A percentile compares a stretch with the other conserved stretches of the same genome.
phyloP scores from a whole-genome alignment of 2,888 invertebrate genomes.

The Thymelicus acteon region DNA sequence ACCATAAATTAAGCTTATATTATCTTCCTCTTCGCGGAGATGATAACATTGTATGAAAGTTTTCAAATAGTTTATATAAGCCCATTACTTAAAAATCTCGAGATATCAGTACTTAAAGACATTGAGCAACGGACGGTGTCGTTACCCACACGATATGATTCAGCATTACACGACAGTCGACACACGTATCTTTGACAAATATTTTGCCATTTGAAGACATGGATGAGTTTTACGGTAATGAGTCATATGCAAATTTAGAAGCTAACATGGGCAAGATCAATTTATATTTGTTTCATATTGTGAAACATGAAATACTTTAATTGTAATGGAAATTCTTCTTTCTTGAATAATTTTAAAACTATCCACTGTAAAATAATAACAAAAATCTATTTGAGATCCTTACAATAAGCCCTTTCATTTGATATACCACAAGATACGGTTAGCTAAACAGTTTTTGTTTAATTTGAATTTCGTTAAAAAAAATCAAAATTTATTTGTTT shows the following conservation, averaged over 20 bases:
- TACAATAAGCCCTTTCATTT: too few species aligned
- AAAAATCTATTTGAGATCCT: too few species aligned
- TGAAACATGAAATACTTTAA: neutral
- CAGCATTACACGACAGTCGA: constrained; percentile 7
- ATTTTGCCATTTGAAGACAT: constrained; percentile 5
- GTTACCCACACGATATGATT: constrained; percentile 20
- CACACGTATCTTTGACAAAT: constrained; percentile 27
- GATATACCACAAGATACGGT: too few species aligned
- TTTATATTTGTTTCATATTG: too few species aligned
- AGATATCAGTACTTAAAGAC: constrained; percentile 5
- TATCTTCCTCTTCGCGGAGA: constrained; percentile 6
- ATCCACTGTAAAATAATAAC: too few species aligned
- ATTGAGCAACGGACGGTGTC: neutral
- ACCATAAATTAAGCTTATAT: constrained; percentile 21
- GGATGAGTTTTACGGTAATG: constrained; percentile 16
- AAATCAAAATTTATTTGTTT: too few species aligned
- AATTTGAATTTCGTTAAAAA: too few species aligned
- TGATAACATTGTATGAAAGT: constrained; percentile 2
- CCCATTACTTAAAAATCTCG: constrained; percentile 3
- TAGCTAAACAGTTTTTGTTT: too few species aligned
- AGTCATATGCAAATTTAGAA: constrained; percentile 12
- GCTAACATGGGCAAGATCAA: neutral
- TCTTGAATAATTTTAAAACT: too few species aligned
- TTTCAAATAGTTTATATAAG: neutral
- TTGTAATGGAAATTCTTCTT: neutral